A percentile compares a stretch with the other conserved stretches of the same genome.
Evolutionary conservation across 2,113 vertebrate genomes (phyloP).

Genomic region (Thunnus maccoyii): DNA sequence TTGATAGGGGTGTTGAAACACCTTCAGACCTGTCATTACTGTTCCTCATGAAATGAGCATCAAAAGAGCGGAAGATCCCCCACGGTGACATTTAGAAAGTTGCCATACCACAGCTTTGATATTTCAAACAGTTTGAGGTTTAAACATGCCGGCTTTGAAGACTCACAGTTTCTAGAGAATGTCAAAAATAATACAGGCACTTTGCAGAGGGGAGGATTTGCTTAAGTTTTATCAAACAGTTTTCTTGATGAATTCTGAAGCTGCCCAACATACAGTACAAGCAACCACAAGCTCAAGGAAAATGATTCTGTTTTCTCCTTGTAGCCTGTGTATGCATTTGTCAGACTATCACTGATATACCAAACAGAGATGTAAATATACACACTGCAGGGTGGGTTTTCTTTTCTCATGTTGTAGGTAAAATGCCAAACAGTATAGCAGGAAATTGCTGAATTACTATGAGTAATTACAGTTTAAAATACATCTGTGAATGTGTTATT

Average conservation of each 20-base stretch:
- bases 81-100: slow-evolving; percentile 83
- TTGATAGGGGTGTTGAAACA: slow-evolving; percentile 69
- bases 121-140: slow-evolving; percentile 82
- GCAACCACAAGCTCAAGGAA: slow-evolving; percentile 32
- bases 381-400: neutral
- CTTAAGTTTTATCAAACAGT: slow-evolving; percentile 66
- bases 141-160: slow-evolving; percentile 80
- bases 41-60: slow-evolving; percentile 76
- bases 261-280: slow-evolving; percentile 39
- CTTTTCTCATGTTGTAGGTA: neutral
- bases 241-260: slow-evolving; percentile 62
- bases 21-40: slow-evolving; percentile 76
- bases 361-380: neutral
- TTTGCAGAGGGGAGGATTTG: slow-evolving; percentile 68
- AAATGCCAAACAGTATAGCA: neutral
- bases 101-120: slow-evolving; percentile 81
- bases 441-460: neutral
- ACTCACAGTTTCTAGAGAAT: slow-evolving; percentile 70
- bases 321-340: slow-evolving; percentile 5
- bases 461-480: no score
- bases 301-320: slow-evolving; percentile 16
- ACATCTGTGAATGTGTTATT: no score
- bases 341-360: slow-evolving; percentile 42
- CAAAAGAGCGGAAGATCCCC: slow-evolving; percentile 78
- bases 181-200: slow-evolving; percentile 78